These are phyloP conservation scores for Pempheris klunzingeri DNA, from an alignment of 2,797 vertebrate species.

Conservation along the genomic window DNA sequence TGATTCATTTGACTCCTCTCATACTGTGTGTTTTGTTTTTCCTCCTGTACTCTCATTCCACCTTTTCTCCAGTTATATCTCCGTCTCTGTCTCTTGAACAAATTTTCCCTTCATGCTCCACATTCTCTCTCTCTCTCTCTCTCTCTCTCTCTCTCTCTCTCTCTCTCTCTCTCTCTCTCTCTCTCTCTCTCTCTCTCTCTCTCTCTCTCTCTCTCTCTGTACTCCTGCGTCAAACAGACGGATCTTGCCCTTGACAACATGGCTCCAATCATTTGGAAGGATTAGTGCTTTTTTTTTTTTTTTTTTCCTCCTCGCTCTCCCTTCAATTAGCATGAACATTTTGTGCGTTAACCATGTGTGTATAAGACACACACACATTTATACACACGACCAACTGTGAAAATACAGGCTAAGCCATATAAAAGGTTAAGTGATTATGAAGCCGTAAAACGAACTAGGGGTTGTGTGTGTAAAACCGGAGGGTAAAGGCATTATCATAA, in stretches of 20 bases:
- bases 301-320: conserved; percentile 24
- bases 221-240: conserved; percentile 54
- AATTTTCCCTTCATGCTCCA: conserved; percentile 30
- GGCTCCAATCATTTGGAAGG: conserved; percentile 73
- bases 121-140: conserved; percentile 20
- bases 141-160: conserved; percentile 19
- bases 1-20: conserved; percentile 54
- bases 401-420: conserved; percentile 66
- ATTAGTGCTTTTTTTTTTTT: conserved; percentile 57
- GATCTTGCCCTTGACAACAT: conserved; percentile 73
- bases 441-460: conserved; percentile 62
- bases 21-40: conserved; percentile 5
- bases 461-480: conserved; percentile 59
- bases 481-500: conserved; percentile 74
- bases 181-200: conserved; percentile 25
- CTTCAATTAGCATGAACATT: conserved; percentile 68
- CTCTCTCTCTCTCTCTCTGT: conserved; percentile 23
- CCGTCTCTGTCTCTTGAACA: conserved; percentile 18
- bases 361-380: conserved; percentile 42
- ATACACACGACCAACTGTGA: conserved; percentile 62
- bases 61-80: conserved; percentile 31
- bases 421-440: conserved; percentile 78
- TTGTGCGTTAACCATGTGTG: conserved; percentile 54
- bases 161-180: conserved; percentile 29
- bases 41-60: conserved; percentile 13